Evolutionary conservation across 1,140 invertebrate species (phyloP).

Genomic region (Chelonus insularis): DNA sequence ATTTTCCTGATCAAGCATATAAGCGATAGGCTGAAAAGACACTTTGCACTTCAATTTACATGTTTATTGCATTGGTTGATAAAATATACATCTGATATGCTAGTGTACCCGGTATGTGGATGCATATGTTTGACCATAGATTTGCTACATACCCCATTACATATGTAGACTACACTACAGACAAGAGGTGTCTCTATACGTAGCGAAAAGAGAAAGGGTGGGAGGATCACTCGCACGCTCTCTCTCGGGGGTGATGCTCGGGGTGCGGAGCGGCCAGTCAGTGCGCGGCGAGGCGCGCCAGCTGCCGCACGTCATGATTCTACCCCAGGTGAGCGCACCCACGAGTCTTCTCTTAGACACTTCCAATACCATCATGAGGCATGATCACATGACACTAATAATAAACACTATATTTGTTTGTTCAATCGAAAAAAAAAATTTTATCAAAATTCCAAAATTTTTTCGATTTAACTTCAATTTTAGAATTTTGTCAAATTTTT

Average conservation of each 20-base stretch:
- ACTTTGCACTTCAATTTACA: no score
- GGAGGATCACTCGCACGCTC: conserved; percentile 3
- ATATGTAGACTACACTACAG: background rate
- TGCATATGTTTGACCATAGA: no score
- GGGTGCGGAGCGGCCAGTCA: conserved; percentile 46
- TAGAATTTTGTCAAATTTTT: background rate
- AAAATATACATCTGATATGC: no score
- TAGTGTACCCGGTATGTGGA: no score
- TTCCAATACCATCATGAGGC: conserved; percentile 5
- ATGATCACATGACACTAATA: background rate
- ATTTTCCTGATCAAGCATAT: no score
- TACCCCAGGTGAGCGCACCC: conserved; percentile 52
- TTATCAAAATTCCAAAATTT: no score
- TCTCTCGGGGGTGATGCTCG: conserved; percentile 27
- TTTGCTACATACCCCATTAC: background rate
- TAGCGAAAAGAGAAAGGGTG: background rate
- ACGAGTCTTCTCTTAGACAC: conserved; percentile 20
- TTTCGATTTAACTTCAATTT: no score
- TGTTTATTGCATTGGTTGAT: no score
- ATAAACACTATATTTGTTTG: background rate
- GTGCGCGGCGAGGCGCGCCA: conserved; percentile 57
- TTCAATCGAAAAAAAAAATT: background rate
- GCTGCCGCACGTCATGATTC: conserved; percentile 57
- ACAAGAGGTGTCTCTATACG: no score
- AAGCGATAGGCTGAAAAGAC: no score